phyloP scores from a whole-genome alignment of 2,888 invertebrate species.

The Yponomeuta cagnagella region DNA sequence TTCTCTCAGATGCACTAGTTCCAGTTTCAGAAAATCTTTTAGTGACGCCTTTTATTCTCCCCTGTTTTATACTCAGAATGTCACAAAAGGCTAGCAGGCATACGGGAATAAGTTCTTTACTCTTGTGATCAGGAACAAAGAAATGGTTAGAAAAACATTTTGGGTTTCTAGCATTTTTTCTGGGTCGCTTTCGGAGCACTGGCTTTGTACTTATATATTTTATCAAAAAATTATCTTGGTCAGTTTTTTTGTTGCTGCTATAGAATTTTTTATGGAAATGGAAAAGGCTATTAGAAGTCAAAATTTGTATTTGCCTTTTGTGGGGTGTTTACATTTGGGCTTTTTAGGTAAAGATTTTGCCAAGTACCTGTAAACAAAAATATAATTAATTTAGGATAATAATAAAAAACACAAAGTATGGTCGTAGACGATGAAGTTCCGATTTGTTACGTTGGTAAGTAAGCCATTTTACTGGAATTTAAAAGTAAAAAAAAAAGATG shows the following conservation, averaged over 20 bases:
- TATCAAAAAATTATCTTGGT: constrained; percentile 10
- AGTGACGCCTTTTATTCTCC: constrained; percentile 20
- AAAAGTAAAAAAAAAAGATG: no score
- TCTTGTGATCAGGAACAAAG: constrained; percentile 11
- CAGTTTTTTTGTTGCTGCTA: background rate
- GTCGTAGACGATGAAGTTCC: no score
- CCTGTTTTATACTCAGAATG: constrained; percentile 16
- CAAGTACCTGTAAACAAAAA: constrained; percentile 15
- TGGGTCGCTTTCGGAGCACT: constrained; percentile 4
- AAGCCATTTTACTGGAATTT: no score
- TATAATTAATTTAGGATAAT: no score
- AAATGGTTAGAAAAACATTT: background rate
- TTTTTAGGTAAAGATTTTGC: constrained; percentile 14
- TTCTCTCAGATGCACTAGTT: constrained; percentile 17
- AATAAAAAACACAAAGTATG: no score
- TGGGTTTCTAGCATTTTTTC: background rate
- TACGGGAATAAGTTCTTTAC: constrained; percentile 11
- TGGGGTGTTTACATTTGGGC: constrained; percentile 12
- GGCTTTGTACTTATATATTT: background rate
- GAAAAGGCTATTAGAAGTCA: constrained; percentile 1
- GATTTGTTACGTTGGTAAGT: no score
- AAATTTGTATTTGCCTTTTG: background rate
- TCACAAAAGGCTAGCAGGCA: constrained; percentile 16
- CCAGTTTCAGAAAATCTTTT: constrained; percentile 20
- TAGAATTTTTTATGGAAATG: constrained; percentile 8